Percentiles rank a stretch among this genome's conserved stretches.
phyloP scores from a whole-genome alignment of 2,113 vertebrate species.

The Neoarius graeffei region DNA sequence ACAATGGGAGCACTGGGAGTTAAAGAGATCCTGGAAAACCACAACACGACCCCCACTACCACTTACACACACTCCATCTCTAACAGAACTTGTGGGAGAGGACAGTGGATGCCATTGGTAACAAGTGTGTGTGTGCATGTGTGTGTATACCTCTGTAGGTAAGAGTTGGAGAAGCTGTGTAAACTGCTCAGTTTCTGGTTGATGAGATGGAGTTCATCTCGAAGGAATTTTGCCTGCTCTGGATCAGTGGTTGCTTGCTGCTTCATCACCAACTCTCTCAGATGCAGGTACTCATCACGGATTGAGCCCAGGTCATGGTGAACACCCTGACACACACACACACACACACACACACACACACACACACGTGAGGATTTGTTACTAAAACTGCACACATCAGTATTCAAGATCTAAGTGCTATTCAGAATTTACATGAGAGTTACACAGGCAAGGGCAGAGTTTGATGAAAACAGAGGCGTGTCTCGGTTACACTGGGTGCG shows the following conservation, averaged over 20 bases:
- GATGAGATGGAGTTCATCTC: constrained; percentile 81
- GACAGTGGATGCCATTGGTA: too few relatives aligned
- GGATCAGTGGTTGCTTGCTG: constrained; percentile 65
- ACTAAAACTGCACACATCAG: too few relatives aligned
- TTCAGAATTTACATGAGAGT: neutral
- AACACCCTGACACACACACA: constrained; percentile 58
- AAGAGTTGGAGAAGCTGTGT: constrained; percentile 82
- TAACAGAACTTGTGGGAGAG: too few relatives aligned
- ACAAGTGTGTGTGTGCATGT: neutral
- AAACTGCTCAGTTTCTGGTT: constrained; percentile 86
- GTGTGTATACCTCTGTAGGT: constrained; percentile 82
- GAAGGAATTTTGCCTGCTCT: constrained; percentile 71
- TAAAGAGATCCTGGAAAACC: too few relatives aligned
- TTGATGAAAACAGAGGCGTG: neutral
- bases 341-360: constrained; percentile 6
- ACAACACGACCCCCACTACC: too few relatives aligned
- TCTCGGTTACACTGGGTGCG: neutral
- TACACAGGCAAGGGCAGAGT: neutral
- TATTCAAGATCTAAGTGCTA: too few relatives aligned
- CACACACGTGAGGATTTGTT: neutral
- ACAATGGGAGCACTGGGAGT: too few relatives aligned
- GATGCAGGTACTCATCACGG: constrained; percentile 68
- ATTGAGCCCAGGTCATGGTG: constrained; percentile 68
- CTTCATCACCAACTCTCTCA: constrained; percentile 69
- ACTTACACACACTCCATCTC: too few relatives aligned